These are phyloP conservation scores for Charina bottae DNA, from an alignment of 2,113 vertebrate species.

Conservation along the genomic window DNA sequence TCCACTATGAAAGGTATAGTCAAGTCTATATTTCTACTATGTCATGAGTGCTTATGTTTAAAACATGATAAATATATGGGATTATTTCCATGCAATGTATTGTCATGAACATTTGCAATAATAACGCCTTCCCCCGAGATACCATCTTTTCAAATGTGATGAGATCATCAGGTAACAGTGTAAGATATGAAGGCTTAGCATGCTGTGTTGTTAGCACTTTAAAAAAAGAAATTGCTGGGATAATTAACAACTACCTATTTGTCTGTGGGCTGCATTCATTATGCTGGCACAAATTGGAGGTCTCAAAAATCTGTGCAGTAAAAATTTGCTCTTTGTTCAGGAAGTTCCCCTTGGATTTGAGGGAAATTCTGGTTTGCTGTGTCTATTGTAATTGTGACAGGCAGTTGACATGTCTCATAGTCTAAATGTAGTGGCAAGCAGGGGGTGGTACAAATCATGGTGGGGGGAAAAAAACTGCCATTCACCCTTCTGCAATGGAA, in stretches of 20 bases:
- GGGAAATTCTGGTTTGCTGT: constrained; percentile 83
- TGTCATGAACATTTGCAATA: constrained; percentile 70
- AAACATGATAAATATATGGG: constrained; percentile 68
- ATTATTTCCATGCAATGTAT: constrained; percentile 67
- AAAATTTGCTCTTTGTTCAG: constrained; percentile 86
- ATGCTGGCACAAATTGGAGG: constrained; percentile 81
- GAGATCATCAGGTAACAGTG: constrained; percentile 82
- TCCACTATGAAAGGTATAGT: constrained; percentile 63
- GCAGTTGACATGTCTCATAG: constrained; percentile 86
- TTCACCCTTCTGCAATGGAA: constrained; percentile 84
- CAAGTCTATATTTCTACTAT: constrained; percentile 67
- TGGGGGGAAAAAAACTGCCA: constrained; percentile 78
- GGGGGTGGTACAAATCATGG: constrained; percentile 77
- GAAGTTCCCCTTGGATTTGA: constrained; percentile 86
- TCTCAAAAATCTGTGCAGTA: constrained; percentile 85
- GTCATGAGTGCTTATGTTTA: constrained; percentile 66
- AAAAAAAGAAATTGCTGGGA: constrained; percentile 83
- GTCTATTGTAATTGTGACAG: constrained; percentile 86
- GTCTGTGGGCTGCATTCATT: constrained; percentile 84
- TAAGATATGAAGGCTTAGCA: constrained; percentile 78
- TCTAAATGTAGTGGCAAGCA: constrained; percentile 83
- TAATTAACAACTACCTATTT: constrained; percentile 89
- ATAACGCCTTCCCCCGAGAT: constrained; percentile 72
- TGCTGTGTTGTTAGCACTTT: constrained; percentile 80
- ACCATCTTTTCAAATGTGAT: constrained; percentile 77